Percentiles rank a stretch among this genome's conserved stretches.
Conservation (phyloP, 2,888 invertebrate species). For the Unio delphinus region DNA sequence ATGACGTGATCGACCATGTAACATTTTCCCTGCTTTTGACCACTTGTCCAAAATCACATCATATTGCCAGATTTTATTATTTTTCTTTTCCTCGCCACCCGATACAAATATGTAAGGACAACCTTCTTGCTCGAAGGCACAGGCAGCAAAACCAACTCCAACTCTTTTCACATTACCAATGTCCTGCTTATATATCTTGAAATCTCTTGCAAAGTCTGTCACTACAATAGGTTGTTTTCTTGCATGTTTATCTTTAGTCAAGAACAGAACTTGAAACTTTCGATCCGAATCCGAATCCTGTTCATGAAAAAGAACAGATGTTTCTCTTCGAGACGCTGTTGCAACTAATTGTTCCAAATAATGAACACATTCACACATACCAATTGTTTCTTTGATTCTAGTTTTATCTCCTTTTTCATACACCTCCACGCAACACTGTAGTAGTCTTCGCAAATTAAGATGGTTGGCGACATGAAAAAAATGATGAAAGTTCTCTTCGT, state of each 20-base stretch:
- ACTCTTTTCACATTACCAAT: constrained; percentile 16
- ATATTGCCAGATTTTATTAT: constrained; percentile 19
- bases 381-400: constrained; percentile 10
- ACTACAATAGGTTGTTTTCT: constrained; percentile 14
- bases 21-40: constrained; percentile 23
- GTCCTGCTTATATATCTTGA: constrained; percentile 15
- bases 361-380: constrained; percentile 14
- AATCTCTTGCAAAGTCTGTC: constrained; percentile 20
- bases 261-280: constrained; percentile 26
- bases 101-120: constrained; percentile 26
- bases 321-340: constrained; percentile 18
- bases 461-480: constrained; percentile 23
- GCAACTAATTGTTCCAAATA: constrained; percentile 14
- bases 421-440: constrained; percentile 17
- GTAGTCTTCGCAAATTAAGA: constrained; percentile 20
- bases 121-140: constrained; percentile 21
- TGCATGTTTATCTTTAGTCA: constrained; percentile 2
- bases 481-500: constrained; percentile 21
- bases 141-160: constrained; percentile 24
- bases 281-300: constrained; percentile 17
- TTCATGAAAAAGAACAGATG: constrained; percentile 18
- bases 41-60: constrained; percentile 27
- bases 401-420: constrained; percentile 12
- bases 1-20: constrained; percentile 27
- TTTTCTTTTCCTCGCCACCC: constrained; percentile 20